A percentile compares a stretch with the other conserved stretches of the same genome.
These are phyloP conservation scores for Rhopalosiphum maidis DNA, from an alignment of 1,140 invertebrate genomes.

Conservation along the genomic window DNA sequence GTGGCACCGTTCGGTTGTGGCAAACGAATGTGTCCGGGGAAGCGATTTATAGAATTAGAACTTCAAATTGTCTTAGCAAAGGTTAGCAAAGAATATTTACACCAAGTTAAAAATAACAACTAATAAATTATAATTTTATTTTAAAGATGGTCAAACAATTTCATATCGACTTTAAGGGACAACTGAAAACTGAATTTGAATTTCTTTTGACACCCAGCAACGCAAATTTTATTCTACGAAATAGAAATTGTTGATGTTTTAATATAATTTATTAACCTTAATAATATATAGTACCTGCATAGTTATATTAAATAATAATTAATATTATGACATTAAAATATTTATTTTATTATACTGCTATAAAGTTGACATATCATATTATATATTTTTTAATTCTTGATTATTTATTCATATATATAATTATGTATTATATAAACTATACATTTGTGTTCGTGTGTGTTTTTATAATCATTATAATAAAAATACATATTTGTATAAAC, in stretches of 20 bases:
- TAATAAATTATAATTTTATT: conserved; percentile 37
- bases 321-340: background rate
- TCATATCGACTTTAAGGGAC: conserved; percentile 71
- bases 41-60: conserved; percentile 80
- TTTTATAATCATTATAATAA: background rate
- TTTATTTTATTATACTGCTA: background rate
- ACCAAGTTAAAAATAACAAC: background rate
- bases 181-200: conserved; percentile 77
- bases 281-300: background rate
- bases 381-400: background rate
- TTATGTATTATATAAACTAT: background rate
- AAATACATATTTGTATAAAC: background rate
- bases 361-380: background rate
- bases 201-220: conserved; percentile 73
- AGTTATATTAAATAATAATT: background rate
- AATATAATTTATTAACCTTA: background rate
- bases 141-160: conserved; percentile 74
- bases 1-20: conserved; percentile 90
- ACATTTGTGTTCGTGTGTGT: background rate
- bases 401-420: background rate
- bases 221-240: conserved; percentile 31
- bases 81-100: conserved; percentile 63
- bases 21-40: conserved; percentile 80
- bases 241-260: conserved; percentile 29
- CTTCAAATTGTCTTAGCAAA: conserved; percentile 77